Evolutionary conservation across 2,888 invertebrate genomes (phyloP), one percentile per base, ranked within the genome.

Genomic region (Ecliptopera silaceata): DNA sequence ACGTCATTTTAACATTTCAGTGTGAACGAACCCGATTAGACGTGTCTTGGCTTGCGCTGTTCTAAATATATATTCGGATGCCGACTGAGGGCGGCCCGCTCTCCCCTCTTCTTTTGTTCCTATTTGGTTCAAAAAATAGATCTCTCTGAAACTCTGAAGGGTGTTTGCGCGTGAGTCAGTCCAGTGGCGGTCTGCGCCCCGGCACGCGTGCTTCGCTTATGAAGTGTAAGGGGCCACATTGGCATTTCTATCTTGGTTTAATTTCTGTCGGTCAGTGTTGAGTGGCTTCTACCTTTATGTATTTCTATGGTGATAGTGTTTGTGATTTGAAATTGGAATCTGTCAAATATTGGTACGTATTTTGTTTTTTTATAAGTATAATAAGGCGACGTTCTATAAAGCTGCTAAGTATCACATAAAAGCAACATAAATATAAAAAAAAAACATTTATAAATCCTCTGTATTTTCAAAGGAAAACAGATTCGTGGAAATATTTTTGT

Each of bases 71-170:
- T 75, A 76, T 64, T 66, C 59, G 66, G 72, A 71, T 69, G 72
- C 71, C 72, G 75, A 71, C 81, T 72, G 86, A 86, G 88, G 89
- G 89, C 88, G 64, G 86, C 84, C 79, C 81, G 84, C 83, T 86
- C 83, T 86, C 86, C 88, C 86, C 84, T 77, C 86, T 89, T 84
- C 88, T 89, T 90, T 91, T 90, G 89, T 90, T 91, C 86, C 85
- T 89, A 84, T 90, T 89, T 84, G 79, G 81, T 83, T 88, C 89
- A 82, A 88, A 89, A 84, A 82, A 83, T 87, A 87, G 87, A 86
- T 79, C 72, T 68, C 82, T 83, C 70, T 70, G 84, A 77, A 84
- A 86, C 82, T 84, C 70, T 70, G 84, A 77, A 84, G 86, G 86
- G 87, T 86, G 86, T 83, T 83, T 82, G 86, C 75, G 84, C 76